phyloP scores from a whole-genome alignment of 2,888 invertebrate species.

The Cantharis lateralis region DNA sequence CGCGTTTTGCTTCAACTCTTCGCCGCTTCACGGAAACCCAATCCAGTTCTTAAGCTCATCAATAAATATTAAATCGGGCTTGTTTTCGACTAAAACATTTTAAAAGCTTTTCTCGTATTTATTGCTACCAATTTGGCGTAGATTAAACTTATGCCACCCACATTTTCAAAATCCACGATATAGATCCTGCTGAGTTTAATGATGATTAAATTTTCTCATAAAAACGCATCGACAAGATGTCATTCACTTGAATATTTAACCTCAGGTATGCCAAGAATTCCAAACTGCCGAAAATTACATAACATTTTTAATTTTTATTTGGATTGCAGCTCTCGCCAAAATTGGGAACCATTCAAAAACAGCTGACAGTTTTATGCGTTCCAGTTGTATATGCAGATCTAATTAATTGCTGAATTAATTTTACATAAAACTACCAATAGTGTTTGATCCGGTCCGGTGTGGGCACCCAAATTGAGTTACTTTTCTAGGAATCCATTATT shows the following conservation, averaged over 20 bases:
- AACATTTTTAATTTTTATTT: constrained; percentile 9
- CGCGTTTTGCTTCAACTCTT: constrained; percentile 17
- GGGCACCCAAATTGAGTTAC: neutral
- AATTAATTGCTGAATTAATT: neutral
- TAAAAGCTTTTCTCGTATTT: neutral
- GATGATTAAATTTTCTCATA: constrained; percentile 11
- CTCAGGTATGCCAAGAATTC: constrained; percentile 19
- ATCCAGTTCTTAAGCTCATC: constrained; percentile 20
- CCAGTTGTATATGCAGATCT: neutral
- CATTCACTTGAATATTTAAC: constrained; percentile 18
- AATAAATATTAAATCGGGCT: constrained; percentile 1
- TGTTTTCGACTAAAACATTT: neutral
- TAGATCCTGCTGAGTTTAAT: neutral
- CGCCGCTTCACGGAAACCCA: constrained; percentile 28
- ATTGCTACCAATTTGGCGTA: neutral
- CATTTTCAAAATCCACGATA: constrained; percentile 4
- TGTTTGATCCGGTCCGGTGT: neutral
- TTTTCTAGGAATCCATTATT: neutral
- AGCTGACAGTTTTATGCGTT: neutral
- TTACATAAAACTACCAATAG: neutral
- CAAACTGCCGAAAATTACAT: constrained; percentile 12
- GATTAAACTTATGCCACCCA: constrained; percentile 11
- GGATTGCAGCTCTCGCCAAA: neutral
- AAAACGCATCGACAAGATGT: constrained; percentile 10
- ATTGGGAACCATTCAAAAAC: neutral